These are phyloP conservation scores for Heterodera filipjevi DNA, from an alignment of 2,888 invertebrate genomes.

Conservation along the genomic window DNA sequence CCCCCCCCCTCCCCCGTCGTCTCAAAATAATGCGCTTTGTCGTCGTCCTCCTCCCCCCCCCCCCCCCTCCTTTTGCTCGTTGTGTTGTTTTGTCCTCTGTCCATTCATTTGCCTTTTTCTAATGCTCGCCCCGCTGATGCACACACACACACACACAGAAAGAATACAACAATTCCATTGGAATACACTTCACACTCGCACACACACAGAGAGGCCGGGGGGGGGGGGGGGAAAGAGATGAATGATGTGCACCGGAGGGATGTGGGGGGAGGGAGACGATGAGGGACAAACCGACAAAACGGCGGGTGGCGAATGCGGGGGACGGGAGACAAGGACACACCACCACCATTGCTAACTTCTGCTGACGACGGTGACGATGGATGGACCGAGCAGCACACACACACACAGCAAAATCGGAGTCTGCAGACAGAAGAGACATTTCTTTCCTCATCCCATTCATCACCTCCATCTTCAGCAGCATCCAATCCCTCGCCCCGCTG, in stretches of 20 bases:
- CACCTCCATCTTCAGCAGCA: neutral
- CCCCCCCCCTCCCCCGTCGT: neutral
- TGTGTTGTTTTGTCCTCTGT: neutral
- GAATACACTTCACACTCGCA: neutral
- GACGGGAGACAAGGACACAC: neutral
- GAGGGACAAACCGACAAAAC: neutral
- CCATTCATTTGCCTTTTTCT: neutral
- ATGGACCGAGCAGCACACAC: neutral
- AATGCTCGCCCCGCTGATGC: neutral
- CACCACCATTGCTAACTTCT: neutral
- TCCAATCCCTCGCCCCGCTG: neutral
- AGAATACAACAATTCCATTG: neutral
- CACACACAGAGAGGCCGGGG: neutral
- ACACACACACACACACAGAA: neutral
- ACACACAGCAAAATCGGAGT: neutral
- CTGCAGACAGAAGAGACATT: neutral
- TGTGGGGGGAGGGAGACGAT: neutral
- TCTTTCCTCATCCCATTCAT: neutral
- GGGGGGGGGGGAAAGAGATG: neutral
- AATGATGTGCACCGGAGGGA: neutral
- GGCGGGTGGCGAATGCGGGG: neutral
- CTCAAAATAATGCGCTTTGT: slow-evolving; percentile 8
- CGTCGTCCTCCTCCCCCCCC: neutral
- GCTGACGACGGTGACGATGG: neutral
- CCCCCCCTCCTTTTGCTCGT: neutral